Conservation (phyloP, 2,888 invertebrate species). For the Drosophila koepferae region DNA sequence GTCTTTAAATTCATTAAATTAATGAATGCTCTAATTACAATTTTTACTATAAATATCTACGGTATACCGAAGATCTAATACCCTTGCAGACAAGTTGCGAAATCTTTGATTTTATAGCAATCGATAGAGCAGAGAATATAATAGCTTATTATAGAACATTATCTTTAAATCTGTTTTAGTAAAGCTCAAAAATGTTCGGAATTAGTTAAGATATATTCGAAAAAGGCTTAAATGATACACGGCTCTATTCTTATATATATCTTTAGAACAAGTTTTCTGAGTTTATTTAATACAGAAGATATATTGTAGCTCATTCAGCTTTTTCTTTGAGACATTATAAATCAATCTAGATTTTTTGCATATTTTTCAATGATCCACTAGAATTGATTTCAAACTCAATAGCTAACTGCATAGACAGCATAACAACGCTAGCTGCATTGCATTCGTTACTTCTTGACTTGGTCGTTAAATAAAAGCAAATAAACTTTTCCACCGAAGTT, state of each 20-base stretch:
- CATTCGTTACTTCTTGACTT: too few relatives aligned
- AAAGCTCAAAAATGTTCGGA: too few relatives aligned
- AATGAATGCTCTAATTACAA: constrained; percentile 34
- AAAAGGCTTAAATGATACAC: too few relatives aligned
- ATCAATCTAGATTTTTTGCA: too few relatives aligned
- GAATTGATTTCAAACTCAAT: not conserved
- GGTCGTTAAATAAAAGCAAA: not conserved
- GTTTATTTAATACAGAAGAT: not conserved
- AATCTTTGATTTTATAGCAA: too few relatives aligned
- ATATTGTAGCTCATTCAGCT: not conserved
- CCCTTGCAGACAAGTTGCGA: constrained; percentile 19
- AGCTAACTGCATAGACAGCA: not conserved
- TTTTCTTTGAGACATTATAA: too few relatives aligned
- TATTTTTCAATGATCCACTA: not conserved
- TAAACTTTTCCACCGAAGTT: not conserved
- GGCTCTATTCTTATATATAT: too few relatives aligned
- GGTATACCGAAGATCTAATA: constrained; percentile 13
- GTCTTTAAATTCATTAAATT: constrained; percentile 53
- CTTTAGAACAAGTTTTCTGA: not conserved
- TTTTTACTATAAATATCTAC: constrained; percentile 1
- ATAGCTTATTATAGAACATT: too few relatives aligned
- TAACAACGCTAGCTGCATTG: not conserved
- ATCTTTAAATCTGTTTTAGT: too few relatives aligned
- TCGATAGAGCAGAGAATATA: too few relatives aligned
- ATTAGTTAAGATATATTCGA: too few relatives aligned